These are phyloP conservation scores for Camponotus floridanus DNA, from an alignment of 1,140 invertebrate species.

Conservation along the genomic window DNA sequence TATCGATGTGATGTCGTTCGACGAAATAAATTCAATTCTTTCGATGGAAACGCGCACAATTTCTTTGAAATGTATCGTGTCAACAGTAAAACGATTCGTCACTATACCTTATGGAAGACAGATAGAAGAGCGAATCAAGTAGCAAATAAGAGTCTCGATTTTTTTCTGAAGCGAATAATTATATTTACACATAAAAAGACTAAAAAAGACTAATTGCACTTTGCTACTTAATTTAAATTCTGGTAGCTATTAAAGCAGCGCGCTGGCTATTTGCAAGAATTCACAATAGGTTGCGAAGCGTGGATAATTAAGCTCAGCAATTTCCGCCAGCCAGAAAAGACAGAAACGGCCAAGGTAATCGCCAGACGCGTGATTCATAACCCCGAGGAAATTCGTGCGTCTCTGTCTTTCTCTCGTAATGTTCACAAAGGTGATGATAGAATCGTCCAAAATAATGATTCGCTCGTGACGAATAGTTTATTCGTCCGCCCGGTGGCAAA, in stretches of 20 bases:
- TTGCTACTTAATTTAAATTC: neutral
- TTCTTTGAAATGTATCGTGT: neutral
- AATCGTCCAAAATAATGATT: conserved; percentile 72
- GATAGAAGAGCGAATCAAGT: neutral
- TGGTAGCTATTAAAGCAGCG: neutral
- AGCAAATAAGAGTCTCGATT: neutral
- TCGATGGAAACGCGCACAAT: neutral
- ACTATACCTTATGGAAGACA: neutral
- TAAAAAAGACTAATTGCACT: neutral
- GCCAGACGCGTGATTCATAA: conserved; percentile 63
- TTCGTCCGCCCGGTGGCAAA: conserved; percentile 42
- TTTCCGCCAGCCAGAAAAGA: conserved; percentile 22
- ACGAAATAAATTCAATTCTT: conserved; percentile 17
- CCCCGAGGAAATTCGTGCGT: conserved; percentile 33
- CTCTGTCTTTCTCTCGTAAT: neutral
- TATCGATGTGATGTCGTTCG: neutral
- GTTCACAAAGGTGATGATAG: conserved; percentile 57
- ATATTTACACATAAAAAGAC: neutral
- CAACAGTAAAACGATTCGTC: conserved; percentile 17
- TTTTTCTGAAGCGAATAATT: neutral
- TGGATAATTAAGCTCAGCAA: conserved; percentile 46
- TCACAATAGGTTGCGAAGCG: neutral
- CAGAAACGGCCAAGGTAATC: conserved; percentile 20
- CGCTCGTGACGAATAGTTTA: conserved; percentile 61
- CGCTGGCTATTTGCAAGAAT: conserved; percentile 30